Conservation (phyloP, 1,140 invertebrate genomes). For the Dinothrombium tinctorium region DNA sequence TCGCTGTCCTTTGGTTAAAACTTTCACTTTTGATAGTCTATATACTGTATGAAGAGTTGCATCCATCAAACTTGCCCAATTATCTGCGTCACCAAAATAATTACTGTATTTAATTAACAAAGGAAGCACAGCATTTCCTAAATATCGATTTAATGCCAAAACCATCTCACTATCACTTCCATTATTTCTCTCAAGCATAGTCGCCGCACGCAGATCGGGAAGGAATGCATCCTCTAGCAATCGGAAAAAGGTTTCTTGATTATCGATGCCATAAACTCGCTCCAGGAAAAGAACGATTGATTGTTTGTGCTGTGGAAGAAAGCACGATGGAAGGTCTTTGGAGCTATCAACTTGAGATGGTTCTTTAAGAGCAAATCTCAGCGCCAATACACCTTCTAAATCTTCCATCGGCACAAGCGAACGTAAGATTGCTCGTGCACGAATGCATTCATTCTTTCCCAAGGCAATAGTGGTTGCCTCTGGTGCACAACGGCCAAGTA, state of each 20-base stretch:
- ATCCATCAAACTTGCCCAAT: conserved; percentile 80
- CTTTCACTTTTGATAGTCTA: conserved; percentile 85
- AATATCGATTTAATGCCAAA: conserved; percentile 91
- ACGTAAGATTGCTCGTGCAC: conserved; percentile 85
- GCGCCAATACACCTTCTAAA: conserved; percentile 80
- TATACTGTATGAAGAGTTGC: conserved; percentile 76
- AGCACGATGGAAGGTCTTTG: conserved; percentile 29
- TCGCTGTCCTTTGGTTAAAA: conserved; percentile 93
- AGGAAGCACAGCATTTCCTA: conserved; percentile 91
- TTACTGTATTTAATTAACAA: conserved; percentile 83
- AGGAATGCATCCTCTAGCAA: conserved; percentile 91
- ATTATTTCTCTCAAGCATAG: conserved; percentile 80
- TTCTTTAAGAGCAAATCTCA: conserved; percentile 55
- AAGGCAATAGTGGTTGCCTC: conserved; percentile 73
- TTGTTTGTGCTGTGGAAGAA: conserved; percentile 90
- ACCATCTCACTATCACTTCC: conserved; percentile 96
- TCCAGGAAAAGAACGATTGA: conserved; percentile 92
- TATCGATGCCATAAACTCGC: conserved; percentile 93
- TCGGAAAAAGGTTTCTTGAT: conserved; percentile 81
- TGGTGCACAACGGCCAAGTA: conserved; percentile 89
- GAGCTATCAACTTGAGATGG: conserved; percentile 1
- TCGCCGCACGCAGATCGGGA: conserved; percentile 85
- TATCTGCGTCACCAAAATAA: conserved; percentile 92
- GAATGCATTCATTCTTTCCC: conserved; percentile 93
- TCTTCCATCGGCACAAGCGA: conserved; percentile 93